Evolutionary conservation across 1,140 invertebrate species (phyloP).

Genomic region (Atopsyche davidsoni): DNA sequence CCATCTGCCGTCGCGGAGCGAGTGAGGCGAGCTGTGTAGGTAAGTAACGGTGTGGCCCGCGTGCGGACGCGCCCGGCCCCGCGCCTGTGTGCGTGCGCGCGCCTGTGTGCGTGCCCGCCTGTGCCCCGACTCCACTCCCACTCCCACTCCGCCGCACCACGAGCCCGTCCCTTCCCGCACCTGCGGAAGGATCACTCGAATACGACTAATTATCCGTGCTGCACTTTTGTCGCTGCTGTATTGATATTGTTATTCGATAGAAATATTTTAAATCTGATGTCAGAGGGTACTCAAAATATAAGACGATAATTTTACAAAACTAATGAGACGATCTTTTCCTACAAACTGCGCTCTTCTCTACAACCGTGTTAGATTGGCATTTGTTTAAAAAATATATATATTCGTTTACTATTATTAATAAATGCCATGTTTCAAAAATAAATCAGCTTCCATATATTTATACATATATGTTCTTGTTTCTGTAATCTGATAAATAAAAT

Average conservation of each 20-base stretch:
- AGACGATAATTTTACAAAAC: not conserved
- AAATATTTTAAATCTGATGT: too few relatives aligned
- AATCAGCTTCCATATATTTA: not conserved
- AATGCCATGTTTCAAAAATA: not conserved
- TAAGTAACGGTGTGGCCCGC: conserved; percentile 18
- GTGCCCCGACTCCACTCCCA: conserved; percentile 6
- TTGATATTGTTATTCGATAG: too few relatives aligned
- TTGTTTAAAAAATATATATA: not conserved
- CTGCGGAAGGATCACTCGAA: not conserved
- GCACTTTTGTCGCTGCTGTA: not conserved
- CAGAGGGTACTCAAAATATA: too few relatives aligned
- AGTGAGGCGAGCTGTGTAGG: conserved; percentile 15
- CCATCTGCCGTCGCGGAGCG: conserved; percentile 21
- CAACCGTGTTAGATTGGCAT: not conserved
- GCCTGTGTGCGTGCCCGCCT: not conserved
- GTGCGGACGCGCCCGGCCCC: conserved; percentile 1
- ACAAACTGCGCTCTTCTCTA: not conserved
- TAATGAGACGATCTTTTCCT: not conserved
- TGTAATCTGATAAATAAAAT: too few relatives aligned
- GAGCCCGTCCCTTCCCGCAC: not conserved
- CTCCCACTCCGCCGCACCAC: conserved; percentile 2
- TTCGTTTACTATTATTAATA: not conserved
- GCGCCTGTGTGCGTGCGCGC: not conserved
- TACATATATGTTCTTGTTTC: not conserved
- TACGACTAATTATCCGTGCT: not conserved